These are phyloP conservation scores for Tringa solitaria DNA, from an alignment of 2,113 vertebrate species.

Conservation along the genomic window DNA sequence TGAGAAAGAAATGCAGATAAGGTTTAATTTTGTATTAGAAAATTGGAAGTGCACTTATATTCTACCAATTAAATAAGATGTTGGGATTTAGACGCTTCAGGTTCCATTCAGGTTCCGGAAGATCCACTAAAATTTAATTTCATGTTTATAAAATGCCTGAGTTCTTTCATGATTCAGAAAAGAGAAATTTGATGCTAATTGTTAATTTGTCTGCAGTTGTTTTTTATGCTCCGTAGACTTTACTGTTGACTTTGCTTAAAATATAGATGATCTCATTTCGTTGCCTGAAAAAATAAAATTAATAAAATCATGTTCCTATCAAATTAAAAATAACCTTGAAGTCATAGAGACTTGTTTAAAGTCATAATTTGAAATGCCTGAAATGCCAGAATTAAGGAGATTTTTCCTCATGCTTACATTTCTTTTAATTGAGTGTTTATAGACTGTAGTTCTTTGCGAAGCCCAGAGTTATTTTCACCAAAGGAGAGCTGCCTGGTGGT, in stretches of 20 bases:
- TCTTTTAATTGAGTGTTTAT: slow-evolving; percentile 30
- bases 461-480: slow-evolving; percentile 14
- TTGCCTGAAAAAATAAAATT: neutral
- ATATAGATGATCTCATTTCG: neutral
- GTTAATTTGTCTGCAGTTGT: neutral
- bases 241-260: neutral
- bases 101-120: neutral
- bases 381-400: neutral
- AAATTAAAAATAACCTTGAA: slow-evolving; percentile 7
- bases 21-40: neutral
- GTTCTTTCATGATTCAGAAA: neutral
- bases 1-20: neutral
- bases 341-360: neutral
- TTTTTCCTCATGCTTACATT: neutral
- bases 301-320: neutral
- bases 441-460: neutral
- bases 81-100: neutral
- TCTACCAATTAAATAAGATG: neutral
- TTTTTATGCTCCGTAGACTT: neutral
- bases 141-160: neutral
- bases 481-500: slow-evolving; percentile 26
- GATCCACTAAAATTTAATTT: neutral
- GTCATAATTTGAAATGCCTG: neutral
- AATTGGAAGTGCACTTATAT: neutral
- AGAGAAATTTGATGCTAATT: neutral